A percentile compares a stretch with the other conserved stretches of the same genome.
Conservation (phyloP, 2,888 invertebrate genomes). For the Stenoptilia bipunctidactyla region DNA sequence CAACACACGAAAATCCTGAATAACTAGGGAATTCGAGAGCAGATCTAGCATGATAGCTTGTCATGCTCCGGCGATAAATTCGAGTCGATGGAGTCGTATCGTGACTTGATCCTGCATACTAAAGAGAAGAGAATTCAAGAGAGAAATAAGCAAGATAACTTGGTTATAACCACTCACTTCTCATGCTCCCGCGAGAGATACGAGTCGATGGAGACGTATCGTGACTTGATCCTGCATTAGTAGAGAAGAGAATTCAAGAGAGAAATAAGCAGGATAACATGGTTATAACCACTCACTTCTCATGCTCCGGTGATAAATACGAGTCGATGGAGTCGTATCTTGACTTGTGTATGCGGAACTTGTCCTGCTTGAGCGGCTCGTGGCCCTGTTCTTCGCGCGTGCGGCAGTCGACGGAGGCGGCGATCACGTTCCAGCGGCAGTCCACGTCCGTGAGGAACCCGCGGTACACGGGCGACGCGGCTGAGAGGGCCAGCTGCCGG, state of each 20-base stretch:
- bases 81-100: conserved; percentile 98
- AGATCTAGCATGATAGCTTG: too few species aligned
- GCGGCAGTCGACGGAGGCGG: conserved; percentile 95
- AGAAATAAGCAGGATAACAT: too few species aligned
- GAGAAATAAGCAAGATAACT: too few species aligned
- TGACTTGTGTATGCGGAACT: conserved; percentile 91
- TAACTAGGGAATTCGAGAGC: too few species aligned
- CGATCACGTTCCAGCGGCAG: conserved; percentile 98
- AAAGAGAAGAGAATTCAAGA: too few species aligned
- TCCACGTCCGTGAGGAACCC: conserved; percentile 96
- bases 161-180: conserved; percentile 64
- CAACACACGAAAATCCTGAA: too few species aligned
- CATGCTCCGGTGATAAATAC: conserved; percentile 91
- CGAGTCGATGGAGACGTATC: conserved; percentile 98
- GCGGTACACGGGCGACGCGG: conserved; percentile 95
- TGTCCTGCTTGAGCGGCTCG: conserved; percentile 77
- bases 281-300: conserved; percentile 69
- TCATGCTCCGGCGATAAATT: conserved; percentile 93
- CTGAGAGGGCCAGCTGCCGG: conserved; percentile 91
- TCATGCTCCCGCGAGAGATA: conserved; percentile 93
- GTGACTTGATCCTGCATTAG: conserved; percentile 92
- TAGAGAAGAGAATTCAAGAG: too few species aligned
- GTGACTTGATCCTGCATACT: conserved; percentile 93
- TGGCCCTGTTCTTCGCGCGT: conserved; percentile 92
- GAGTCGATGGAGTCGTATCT: conserved; percentile 98